Conservation (phyloP, 2,888 invertebrate species). For the Drosophila picticornis region DNA sequence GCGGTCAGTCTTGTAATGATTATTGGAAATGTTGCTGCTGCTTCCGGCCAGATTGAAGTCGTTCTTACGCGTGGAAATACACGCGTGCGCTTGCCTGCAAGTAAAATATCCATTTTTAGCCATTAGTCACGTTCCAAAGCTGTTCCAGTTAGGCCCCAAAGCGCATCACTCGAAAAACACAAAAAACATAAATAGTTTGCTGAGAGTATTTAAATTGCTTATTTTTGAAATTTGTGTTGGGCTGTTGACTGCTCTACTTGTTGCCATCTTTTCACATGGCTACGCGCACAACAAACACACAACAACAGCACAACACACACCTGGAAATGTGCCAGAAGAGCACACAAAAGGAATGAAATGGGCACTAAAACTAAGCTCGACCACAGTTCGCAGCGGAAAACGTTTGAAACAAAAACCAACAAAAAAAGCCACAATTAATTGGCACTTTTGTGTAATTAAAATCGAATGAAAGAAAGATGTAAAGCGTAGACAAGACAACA, state of each 20-base stretch:
- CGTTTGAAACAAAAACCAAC: constrained; percentile 31
- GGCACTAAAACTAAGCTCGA: constrained; percentile 12
- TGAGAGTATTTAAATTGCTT: constrained; percentile 19
- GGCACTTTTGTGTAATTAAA: constrained; percentile 76
- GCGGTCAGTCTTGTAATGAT: constrained; percentile 50
- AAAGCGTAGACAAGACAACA: constrained; percentile 55
- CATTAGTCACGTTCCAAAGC: constrained; percentile 15
- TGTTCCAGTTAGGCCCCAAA: constrained; percentile 26
- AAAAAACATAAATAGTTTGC: neutral
- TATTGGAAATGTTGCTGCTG: constrained; percentile 29
- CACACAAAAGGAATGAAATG: constrained; percentile 6
- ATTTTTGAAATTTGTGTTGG: constrained; percentile 9
- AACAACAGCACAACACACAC: constrained; percentile 13
- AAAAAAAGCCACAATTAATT: constrained; percentile 64
- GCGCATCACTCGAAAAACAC: constrained; percentile 6
- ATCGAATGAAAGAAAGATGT: constrained; percentile 65
- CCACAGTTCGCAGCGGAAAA: constrained; percentile 8
- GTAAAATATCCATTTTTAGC: constrained; percentile 15
- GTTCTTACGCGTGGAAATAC: constrained; percentile 40
- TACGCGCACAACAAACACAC: constrained; percentile 45
- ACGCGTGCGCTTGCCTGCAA: constrained; percentile 41
- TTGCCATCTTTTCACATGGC: constrained; percentile 60
- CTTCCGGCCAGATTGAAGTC: constrained; percentile 66
- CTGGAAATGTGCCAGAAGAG: constrained; percentile 32
- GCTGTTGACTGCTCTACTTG: constrained; percentile 63